Conservation (phyloP, 2,113 vertebrate species). For the Morphnarchus princeps region DNA sequence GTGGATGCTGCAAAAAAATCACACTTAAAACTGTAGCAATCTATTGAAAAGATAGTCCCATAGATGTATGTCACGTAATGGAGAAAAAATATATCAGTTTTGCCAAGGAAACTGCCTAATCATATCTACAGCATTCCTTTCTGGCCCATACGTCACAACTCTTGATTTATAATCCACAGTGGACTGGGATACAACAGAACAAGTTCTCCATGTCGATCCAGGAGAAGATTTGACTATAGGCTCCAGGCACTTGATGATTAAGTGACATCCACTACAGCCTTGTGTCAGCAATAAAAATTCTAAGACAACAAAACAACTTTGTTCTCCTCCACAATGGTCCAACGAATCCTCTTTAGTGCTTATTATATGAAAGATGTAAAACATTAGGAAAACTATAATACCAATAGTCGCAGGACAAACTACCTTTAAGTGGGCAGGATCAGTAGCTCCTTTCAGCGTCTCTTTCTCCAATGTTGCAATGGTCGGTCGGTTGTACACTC, state of each 20-base stretch:
- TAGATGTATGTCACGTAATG: accelerated
- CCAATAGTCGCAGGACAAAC: not conserved
- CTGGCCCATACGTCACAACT: not conserved
- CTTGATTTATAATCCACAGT: not conserved
- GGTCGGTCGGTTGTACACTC: slow-evolving; percentile 90
- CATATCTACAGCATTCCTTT: not conserved
- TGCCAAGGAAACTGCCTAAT: not conserved
- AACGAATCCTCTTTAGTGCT: not conserved
- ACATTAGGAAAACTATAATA: not conserved
- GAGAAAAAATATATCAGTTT: not conserved
- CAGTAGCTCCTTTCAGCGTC: slow-evolving; percentile 77
- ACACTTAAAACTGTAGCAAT: not conserved
- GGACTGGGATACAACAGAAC: not conserved
- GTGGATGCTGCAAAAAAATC: not conserved
- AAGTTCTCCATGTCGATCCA: not conserved
- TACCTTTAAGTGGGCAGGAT: slow-evolving; percentile 72
- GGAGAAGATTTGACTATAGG: not conserved
- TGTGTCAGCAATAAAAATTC: not conserved
- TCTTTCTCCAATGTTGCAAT: slow-evolving; percentile 82
- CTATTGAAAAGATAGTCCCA: not conserved
- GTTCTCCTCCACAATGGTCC: accelerated
- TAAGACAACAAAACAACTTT: not conserved
- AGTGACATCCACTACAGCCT: not conserved
- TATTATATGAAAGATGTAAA: accelerated
- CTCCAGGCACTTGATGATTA: not conserved